Percentiles rank a stretch among this genome's conserved stretches.
Evolutionary conservation across 2,888 invertebrate species (phyloP).

Genomic region (Drosophila diplacantha): DNA sequence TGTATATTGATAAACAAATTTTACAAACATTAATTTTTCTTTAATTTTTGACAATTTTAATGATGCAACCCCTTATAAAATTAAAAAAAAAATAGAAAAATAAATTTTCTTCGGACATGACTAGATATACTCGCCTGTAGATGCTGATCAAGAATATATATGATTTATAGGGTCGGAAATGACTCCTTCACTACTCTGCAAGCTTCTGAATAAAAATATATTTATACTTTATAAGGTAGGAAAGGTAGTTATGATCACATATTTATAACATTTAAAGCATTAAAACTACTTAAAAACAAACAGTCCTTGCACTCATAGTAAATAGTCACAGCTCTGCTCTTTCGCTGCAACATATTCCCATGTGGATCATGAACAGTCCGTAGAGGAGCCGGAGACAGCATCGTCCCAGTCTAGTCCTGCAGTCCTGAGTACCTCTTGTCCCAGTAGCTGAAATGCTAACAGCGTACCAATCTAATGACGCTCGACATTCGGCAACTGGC

Average conservation of each 20-base stretch:
- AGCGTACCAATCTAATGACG: slow-evolving; percentile 57
- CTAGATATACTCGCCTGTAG: too few species aligned
- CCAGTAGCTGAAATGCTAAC: slow-evolving; percentile 16
- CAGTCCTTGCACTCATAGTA: not conserved
- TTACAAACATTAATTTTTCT: too few species aligned
- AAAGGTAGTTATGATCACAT: not conserved
- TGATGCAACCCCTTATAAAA: too few species aligned
- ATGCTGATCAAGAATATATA: too few species aligned
- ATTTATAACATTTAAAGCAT: not conserved
- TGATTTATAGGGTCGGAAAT: too few species aligned
- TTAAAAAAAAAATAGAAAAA: too few species aligned
- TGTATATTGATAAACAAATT: too few species aligned
- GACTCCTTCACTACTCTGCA: too few species aligned
- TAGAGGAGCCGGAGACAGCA: not conserved
- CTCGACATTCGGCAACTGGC: slow-evolving; percentile 44
- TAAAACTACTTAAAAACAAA: not conserved
- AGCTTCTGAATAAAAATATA: too few species aligned
- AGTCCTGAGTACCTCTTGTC: slow-evolving; percentile 22
- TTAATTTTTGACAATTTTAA: too few species aligned
- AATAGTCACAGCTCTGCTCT: not conserved
- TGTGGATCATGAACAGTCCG: not conserved
- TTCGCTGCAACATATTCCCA: not conserved
- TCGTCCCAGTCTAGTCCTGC: not conserved
- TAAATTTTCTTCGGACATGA: too few species aligned
- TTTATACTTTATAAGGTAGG: too few species aligned